Conservation (phyloP, 2,113 vertebrate species). For the Danio rerio region DNA sequence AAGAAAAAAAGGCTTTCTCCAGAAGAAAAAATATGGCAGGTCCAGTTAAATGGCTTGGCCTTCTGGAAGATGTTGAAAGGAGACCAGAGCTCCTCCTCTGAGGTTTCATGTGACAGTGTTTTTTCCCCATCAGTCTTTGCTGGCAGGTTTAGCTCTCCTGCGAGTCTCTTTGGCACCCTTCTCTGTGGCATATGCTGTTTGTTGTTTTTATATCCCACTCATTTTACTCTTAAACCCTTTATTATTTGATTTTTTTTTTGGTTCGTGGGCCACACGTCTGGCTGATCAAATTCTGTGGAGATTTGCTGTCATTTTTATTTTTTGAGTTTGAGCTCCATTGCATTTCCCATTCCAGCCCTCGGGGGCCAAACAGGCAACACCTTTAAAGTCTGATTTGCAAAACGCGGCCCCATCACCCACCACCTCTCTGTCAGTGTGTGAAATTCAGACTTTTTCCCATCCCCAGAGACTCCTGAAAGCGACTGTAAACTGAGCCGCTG, state of each 20-base stretch:
- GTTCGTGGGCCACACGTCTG: conserved; percentile 66
- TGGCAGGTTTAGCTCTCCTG: conserved; percentile 32
- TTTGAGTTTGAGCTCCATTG: conserved; percentile 60
- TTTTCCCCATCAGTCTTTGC: conserved; percentile 55
- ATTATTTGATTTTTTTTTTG: conserved; percentile 40
- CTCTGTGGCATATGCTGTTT: conserved; percentile 81
- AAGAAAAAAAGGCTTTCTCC: too few relatives aligned
- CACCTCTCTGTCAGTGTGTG: conserved; percentile 23
- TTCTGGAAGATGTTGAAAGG: conserved; percentile 58
- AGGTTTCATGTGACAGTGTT: conserved; percentile 70
- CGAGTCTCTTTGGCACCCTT: conserved; percentile 72
- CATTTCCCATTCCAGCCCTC: conserved; percentile 50
- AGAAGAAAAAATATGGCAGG: too few relatives aligned
- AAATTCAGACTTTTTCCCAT: conserved; percentile 43
- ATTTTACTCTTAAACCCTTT: conserved; percentile 37
- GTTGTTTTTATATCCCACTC: conserved; percentile 56
- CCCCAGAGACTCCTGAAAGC: neutral
- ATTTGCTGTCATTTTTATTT: conserved; percentile 67
- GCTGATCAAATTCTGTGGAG: conserved; percentile 76
- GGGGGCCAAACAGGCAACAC: conserved; percentile 58
- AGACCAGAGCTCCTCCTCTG: conserved; percentile 62
- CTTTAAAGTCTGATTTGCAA: conserved; percentile 58
- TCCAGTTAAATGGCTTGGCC: neutral
- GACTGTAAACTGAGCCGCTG: conserved; percentile 25
- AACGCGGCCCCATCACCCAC: conserved; percentile 34